Base-by-base conservation (phyloP, 2,797 vertebrate species). In the Ctenopoma multispine region DNA sequence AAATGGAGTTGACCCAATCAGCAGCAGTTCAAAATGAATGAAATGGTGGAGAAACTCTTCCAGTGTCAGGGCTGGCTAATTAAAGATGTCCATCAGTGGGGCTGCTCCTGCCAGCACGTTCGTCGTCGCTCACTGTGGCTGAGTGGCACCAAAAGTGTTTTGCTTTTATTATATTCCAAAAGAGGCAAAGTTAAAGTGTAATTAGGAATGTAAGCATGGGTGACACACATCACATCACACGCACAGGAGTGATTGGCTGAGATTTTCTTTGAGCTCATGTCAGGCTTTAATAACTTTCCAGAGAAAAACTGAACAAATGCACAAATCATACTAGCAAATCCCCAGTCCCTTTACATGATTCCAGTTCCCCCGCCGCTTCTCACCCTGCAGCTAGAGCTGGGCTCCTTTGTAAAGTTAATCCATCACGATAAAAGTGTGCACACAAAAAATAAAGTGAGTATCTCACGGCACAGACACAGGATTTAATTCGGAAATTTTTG, bases 1-100 rank as follows among this genome's bases (percentile, higher is more conserved):
- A 89, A 91, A 93, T 92, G 68, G 82, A 93, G 81, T 87, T 93
- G 88, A 93, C 92, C 92, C 87, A 83, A 83, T 89, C 77, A 80
- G 83, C 49, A 53, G 82, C 57, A 53, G 77, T 79, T 84, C 74
- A 86, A 77, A 83, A 77, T 69, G 72, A 89, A 90, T 77, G 83
- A 87, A 87, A 87, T 56, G 53, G 61, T 23, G 53, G 63, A 58
- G 77, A 55, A 64, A 47, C 55, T 67, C 75, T 79, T 20, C 15
- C 27, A 27, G 69, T 82, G 79, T 83, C 73, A 20, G 61, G 36
- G 76, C 38, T 77, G 43, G 68, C 80, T 91, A 90, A 90, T 91
- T 89, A 89, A 89, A 90, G 78, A 81, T 57, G 86, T 90, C 89
- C 81, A 88, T 91, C 84, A 86, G 75, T 2, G 67, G 47, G 67